phyloP scores from a whole-genome alignment of 2,113 vertebrate genomes.

The Cyprinodon brontotheroides region DNA sequence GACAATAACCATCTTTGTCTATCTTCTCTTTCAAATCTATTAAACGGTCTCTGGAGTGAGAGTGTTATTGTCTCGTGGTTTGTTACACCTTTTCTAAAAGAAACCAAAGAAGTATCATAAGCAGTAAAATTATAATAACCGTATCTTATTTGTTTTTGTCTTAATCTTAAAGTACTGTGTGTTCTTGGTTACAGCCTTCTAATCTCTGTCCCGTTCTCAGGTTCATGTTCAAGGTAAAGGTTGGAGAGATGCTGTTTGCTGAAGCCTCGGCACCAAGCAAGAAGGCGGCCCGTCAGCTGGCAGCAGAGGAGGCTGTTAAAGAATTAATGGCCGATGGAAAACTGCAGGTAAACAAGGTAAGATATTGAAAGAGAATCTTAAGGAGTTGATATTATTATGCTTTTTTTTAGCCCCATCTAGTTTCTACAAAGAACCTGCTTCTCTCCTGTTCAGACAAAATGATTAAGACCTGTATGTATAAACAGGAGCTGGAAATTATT shows the following conservation, averaged over 20 bases:
- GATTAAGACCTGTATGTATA: neutral
- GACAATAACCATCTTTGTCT: slow-evolving; percentile 28
- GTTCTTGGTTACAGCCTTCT: slow-evolving; percentile 9
- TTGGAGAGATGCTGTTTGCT: slow-evolving; percentile 87
- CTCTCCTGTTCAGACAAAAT: no score
- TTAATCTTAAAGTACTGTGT: neutral
- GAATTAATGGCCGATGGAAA: slow-evolving; percentile 83
- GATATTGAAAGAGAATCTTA: neutral
- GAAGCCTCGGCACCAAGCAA: slow-evolving; percentile 92
- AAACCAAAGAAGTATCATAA: neutral
- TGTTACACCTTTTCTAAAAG: neutral
- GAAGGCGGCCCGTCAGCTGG: slow-evolving; percentile 94
- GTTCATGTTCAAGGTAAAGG: slow-evolving; percentile 92
- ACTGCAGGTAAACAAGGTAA: slow-evolving; percentile 83
- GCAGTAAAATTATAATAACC: neutral
- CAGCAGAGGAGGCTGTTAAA: slow-evolving; percentile 92
- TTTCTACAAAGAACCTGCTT: neutral
- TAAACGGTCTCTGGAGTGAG: neutral
- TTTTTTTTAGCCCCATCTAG: neutral
- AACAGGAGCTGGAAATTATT: no score
- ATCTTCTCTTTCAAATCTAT: slow-evolving; percentile 4
- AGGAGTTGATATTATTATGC: neutral
- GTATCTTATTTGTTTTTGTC: neutral
- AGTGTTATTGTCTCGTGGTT: neutral
- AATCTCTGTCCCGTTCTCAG: slow-evolving; percentile 70